phyloP scores from a whole-genome alignment of 2,797 vertebrate genomes.

The Natrix natrix region DNA sequence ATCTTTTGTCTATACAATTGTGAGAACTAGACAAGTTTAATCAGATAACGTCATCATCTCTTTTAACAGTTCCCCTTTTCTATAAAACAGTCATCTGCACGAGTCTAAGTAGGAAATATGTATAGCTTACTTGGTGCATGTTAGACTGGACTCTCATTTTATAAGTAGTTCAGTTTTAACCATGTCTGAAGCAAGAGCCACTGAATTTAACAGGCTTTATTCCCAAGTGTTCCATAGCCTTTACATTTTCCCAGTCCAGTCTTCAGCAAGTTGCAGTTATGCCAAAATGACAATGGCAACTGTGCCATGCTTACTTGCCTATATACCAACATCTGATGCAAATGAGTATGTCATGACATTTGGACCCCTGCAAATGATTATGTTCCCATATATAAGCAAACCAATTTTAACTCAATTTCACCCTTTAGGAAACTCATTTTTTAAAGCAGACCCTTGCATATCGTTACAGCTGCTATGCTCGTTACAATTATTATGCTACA shows the following conservation, averaged over 20 bases:
- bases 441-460: neutral
- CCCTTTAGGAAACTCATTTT: neutral
- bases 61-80: neutral
- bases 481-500: neutral
- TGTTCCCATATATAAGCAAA: constrained; percentile 5
- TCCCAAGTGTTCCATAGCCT: neutral
- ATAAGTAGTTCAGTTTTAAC: neutral
- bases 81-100: neutral
- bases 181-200: neutral
- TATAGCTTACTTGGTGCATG: neutral
- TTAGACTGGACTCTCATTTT: neutral
- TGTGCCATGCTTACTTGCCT: rapidly evolving
- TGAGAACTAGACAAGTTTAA: neutral
- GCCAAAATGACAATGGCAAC: neutral
- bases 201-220: neutral
- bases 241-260: neutral
- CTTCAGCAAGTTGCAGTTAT: neutral
- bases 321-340: neutral
- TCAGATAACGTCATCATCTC: neutral
- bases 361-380: neutral
- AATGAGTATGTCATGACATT: neutral
- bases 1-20: neutral
- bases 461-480: neutral
- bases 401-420: constrained; percentile 22
- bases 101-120: neutral